Evolutionary conservation across 2,888 invertebrate genomes (phyloP).

Genomic region (Nephrotoma guestfalica): DNA sequence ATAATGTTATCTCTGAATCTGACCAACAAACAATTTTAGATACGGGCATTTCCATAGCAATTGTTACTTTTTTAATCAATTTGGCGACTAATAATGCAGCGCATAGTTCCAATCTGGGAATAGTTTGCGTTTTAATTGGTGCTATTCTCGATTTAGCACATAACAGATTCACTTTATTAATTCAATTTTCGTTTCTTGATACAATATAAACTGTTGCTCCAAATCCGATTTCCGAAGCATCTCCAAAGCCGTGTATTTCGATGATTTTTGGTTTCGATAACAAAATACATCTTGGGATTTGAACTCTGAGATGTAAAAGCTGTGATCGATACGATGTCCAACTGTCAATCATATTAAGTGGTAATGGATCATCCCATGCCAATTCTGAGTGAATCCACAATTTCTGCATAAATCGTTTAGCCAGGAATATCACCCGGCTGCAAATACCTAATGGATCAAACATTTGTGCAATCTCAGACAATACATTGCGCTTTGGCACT

Average conservation of each 20-base stretch:
- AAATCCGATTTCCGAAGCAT: background rate
- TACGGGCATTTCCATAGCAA: no score
- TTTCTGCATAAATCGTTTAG: no score
- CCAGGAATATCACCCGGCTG: no score
- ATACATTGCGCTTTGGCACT: no score
- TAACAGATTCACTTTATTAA: background rate
- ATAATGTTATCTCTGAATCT: background rate
- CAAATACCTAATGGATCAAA: no score
- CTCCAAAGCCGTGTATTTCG: background rate
- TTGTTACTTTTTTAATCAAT: no score
- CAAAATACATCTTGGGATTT: no score
- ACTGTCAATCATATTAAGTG: background rate
- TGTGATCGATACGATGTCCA: background rate
- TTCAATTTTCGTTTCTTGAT: background rate
- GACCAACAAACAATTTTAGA: no score
- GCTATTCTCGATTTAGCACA: background rate
- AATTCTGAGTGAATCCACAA: background rate
- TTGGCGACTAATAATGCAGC: background rate
- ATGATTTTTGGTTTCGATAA: background rate
- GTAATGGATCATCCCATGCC: background rate
- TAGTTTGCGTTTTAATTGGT: background rate
- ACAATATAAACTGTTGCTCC: background rate
- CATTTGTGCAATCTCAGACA: no score
- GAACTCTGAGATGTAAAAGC: no score
- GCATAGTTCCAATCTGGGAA: background rate